Evolutionary conservation across 2,888 invertebrate genomes (phyloP), one percentile per base, ranked within the genome.

Genomic region (Orgyia antiqua): DNA sequence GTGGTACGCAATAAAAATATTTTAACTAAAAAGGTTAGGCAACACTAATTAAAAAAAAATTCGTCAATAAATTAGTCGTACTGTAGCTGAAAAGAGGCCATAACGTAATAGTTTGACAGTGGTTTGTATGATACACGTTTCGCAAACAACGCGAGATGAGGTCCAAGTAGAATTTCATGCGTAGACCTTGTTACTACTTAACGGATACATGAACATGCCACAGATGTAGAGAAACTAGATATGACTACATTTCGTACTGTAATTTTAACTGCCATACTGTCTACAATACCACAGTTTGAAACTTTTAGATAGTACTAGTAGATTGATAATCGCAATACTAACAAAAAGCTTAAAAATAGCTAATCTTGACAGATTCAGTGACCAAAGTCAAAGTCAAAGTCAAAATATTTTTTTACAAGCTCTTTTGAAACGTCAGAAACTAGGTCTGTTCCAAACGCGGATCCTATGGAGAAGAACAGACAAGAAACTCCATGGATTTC

Each of bases 111-210:
- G 29, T 24, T 29, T 33, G 33, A 33, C 33, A 33, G 29, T 29
- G 24, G 24, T n/a, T 24, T 13, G 24, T 24, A 17, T 27, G 20
- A 31, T 27, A 24, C 10, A 13, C 10, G 31, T 72, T 67, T 66
- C 64, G 65, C 56, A 74, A 74, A 45, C 8, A 23, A 6, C 29
- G n/a, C 49, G 70, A 75, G 74, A 75, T 75, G 72, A 74, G 54
- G 50, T 50, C 45, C 45, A 59, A 53, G 56, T 62, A 52, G 52
- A 50, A 48, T 53, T 58, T 36, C 29, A 41, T 68, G 62, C 62
- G 59, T 57, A 61, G 73, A 70, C 74, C 74, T 75, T 74, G 74
- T 52, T 56, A 54, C 73, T 62, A 70, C 64, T 75, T 75, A 61
- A 74, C 74, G 74, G 57, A 33, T 36, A 29, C 26, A 28, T 70